These are phyloP conservation scores for Apus apus DNA, from an alignment of 2,113 vertebrate genomes.

Conservation along the genomic window DNA sequence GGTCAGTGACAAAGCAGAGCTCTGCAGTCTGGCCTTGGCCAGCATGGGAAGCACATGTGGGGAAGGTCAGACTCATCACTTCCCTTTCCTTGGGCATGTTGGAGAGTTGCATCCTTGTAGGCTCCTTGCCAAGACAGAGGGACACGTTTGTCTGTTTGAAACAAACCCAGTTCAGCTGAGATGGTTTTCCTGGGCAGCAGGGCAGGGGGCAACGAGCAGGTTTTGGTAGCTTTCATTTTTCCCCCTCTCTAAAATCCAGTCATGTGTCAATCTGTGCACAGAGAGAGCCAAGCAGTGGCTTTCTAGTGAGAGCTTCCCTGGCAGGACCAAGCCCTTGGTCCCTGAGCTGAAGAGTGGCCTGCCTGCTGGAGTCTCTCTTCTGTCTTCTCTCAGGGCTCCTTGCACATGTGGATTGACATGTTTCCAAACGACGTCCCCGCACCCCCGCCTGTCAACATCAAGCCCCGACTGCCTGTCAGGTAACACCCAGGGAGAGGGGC, in stretches of 20 bases:
- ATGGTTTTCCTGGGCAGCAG: neutral
- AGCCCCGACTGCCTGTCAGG: slow-evolving; percentile 88
- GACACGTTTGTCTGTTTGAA: neutral
- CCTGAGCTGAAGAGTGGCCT: neutral
- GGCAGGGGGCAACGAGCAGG: neutral
- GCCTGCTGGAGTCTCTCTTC: neutral
- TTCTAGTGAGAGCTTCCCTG: neutral
- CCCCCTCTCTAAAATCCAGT: neutral
- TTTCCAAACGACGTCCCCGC: slow-evolving; percentile 89
- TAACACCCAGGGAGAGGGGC: neutral
- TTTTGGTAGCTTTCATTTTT: neutral
- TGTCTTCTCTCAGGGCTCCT: slow-evolving; percentile 80
- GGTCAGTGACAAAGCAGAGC: neutral
- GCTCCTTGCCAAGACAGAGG: neutral
- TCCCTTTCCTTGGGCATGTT: neutral
- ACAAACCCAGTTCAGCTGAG: neutral
- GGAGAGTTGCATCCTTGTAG: neutral
- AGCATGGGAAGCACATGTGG: neutral
- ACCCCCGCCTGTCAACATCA: slow-evolving; percentile 88
- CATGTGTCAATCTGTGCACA: neutral
- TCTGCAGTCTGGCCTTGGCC: neutral
- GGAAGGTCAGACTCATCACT: neutral
- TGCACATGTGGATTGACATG: slow-evolving; percentile 97
- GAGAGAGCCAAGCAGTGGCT: neutral
- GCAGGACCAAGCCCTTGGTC: neutral